Base-by-base conservation (phyloP, 2,888 invertebrate genomes). In the Yponomeuta evonymella region DNA sequence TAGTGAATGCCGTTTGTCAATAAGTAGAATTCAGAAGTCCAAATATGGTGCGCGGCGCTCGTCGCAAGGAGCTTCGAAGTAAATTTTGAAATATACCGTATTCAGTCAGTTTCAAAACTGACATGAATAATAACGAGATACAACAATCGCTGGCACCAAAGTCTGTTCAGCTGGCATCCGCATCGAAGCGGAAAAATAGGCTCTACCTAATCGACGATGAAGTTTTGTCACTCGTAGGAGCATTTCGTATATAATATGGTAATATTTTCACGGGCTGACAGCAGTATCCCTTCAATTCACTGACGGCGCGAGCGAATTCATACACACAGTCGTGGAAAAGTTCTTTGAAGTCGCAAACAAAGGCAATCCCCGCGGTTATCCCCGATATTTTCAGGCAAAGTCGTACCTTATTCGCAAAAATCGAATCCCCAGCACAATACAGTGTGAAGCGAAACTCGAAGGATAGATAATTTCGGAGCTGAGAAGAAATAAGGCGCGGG, bases 371-470 rank as follows among this genome's bases (percentile, higher is more conserved):
- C 84, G 84, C 88, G 86, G 90, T 91, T 91, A 91, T 90, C 88
- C 88, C 83, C 83, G 88, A 90, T 90, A 91, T 91, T 90, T 87
- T 85, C 89, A 80, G 79, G 77, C 84, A 80, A 86, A 89, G 81
- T 88, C 88, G 85, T 86, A 87, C 90, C 89, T 90, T 91, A 91
- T 91, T 90, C 90, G 84, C 89, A 90, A 90, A 90, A 90, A 90
- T 87, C 87, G 88, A 86, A 90, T 88, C 86, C 83, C 82, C 83
- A 83, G 89, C 84, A 90, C 91, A 92, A 91, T 91, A 91, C 91
- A 90, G 91, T 92, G 91, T 88, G 90, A 91, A 91, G 88, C 90
- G 90, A 89, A 92, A 89, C 91, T 89, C 91, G 88, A 89, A 89
- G 87, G 89, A 91, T 90, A 89, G 91, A 91, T 92, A 91, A 91